phyloP scores from a whole-genome alignment of 2,113 vertebrate genomes.

The Oenanthe melanoleuca region DNA sequence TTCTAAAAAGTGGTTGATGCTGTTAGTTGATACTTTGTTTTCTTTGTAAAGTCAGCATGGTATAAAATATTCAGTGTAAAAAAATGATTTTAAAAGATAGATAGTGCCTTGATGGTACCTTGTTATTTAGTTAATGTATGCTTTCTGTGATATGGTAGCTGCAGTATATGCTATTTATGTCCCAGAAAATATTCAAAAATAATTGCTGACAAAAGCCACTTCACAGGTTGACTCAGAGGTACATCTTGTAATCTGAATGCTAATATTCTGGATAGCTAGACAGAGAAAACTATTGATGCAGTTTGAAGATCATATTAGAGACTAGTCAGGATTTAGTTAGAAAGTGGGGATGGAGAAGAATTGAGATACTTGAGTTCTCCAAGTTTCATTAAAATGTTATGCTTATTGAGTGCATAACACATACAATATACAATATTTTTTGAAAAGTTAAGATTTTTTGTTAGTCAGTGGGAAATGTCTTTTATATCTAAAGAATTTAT shows the following conservation, averaged over 20 bases:
- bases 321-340: slow-evolving; percentile 41
- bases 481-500: neutral
- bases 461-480: neutral
- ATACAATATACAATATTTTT: neutral
- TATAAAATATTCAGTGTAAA: slow-evolving; percentile 72
- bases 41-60: slow-evolving; percentile 70
- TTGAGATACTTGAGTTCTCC: neutral
- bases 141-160: slow-evolving; percentile 67
- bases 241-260: slow-evolving; percentile 73
- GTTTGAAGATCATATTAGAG: slow-evolving; percentile 51
- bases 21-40: slow-evolving; percentile 74
- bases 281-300: slow-evolving; percentile 67
- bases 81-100: slow-evolving; percentile 70
- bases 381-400: neutral
- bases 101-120: slow-evolving; percentile 62
- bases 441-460: slow-evolving; percentile 16
- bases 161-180: slow-evolving; percentile 70
- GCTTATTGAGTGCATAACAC: neutral
- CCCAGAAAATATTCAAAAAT: slow-evolving; percentile 76
- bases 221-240: slow-evolving; percentile 69
- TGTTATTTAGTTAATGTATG: slow-evolving; percentile 76
- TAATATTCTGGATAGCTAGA: slow-evolving; percentile 69
- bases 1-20: slow-evolving; percentile 57
- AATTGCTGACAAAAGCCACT: slow-evolving; percentile 75
- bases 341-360: neutral